Conservation (phyloP, 2,113 vertebrate genomes). For the Stigmatopora nigra region DNA sequence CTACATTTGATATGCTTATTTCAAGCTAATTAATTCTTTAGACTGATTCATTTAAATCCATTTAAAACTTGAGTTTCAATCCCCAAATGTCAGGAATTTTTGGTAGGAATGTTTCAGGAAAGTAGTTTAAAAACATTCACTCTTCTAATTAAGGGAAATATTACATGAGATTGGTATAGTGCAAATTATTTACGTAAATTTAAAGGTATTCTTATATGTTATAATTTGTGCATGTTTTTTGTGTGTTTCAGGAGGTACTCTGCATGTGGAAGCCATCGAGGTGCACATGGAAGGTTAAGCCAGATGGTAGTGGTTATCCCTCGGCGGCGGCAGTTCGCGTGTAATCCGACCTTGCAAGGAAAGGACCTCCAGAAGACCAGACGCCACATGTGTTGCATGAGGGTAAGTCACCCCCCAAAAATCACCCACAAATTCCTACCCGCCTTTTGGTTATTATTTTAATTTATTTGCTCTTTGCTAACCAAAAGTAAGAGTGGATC, state of each 20-base stretch:
- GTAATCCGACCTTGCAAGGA: conserved; percentile 61
- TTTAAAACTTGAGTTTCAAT: too few species aligned
- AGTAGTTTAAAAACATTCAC: background rate
- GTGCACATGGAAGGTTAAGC: conserved; percentile 51
- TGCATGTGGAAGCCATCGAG: conserved; percentile 69
- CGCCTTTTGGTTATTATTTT: conserved; percentile 28
- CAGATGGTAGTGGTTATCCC: conserved; percentile 68
- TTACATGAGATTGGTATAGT: too few species aligned
- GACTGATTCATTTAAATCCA: too few species aligned
- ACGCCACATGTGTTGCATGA: conserved; percentile 66
- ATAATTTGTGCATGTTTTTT: conserved; percentile 20
- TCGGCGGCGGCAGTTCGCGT: conserved; percentile 54
- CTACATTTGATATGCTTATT: too few species aligned
- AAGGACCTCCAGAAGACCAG: conserved; percentile 55
- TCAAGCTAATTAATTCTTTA: too few species aligned
- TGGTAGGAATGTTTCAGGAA: background rate
- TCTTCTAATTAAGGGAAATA: too few species aligned
- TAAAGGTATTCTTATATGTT: background rate
- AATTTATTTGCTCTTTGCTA: background rate
- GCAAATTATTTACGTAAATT: too few species aligned
- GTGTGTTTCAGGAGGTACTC: conserved; percentile 34
- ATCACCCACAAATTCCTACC: conserved; percentile 50
- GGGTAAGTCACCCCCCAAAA: conserved; percentile 50
- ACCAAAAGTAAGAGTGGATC: background rate
- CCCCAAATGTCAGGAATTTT: background rate